Conservation (phyloP, 2,888 invertebrate genomes). For the Pterobdella sp. region DNA sequence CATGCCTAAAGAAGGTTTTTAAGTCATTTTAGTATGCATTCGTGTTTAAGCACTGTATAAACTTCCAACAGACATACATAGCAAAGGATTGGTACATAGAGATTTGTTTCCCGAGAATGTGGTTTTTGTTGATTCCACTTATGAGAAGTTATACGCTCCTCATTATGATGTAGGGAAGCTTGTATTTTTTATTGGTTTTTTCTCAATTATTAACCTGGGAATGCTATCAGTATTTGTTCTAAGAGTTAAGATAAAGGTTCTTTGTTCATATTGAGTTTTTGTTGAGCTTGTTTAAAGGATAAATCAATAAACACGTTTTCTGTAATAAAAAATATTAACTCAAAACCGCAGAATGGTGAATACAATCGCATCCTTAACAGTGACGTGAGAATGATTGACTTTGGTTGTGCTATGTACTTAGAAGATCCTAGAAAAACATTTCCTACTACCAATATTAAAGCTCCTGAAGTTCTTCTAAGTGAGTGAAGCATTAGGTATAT, state of each 20-base stretch:
- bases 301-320: too few species aligned
- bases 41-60: too few species aligned
- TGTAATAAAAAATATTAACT: too few species aligned
- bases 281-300: too few species aligned
- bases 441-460: constrained; percentile 94
- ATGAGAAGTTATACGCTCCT: too few species aligned
- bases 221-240: too few species aligned
- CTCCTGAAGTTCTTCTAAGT: constrained; percentile 97
- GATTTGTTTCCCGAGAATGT: constrained; percentile 99
- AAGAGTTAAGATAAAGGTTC: too few species aligned
- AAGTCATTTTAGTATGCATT: not conserved
- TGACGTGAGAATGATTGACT: constrained; percentile 92
- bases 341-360: constrained; percentile 70
- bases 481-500: constrained; percentile 40
- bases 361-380: constrained; percentile 76
- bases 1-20: not conserved
- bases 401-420: constrained; percentile 98
- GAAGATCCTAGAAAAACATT: constrained; percentile 99
- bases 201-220: too few species aligned
- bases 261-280: too few species aligned
- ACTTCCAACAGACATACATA: constrained; percentile 85
- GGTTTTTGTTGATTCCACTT: constrained; percentile 85
- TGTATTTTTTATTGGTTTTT: too few species aligned
- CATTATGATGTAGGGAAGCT: too few species aligned
- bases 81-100: constrained; percentile 93